Evolutionary conservation across 2,888 invertebrate species (phyloP).

Genomic region (Nezara viridula): DNA sequence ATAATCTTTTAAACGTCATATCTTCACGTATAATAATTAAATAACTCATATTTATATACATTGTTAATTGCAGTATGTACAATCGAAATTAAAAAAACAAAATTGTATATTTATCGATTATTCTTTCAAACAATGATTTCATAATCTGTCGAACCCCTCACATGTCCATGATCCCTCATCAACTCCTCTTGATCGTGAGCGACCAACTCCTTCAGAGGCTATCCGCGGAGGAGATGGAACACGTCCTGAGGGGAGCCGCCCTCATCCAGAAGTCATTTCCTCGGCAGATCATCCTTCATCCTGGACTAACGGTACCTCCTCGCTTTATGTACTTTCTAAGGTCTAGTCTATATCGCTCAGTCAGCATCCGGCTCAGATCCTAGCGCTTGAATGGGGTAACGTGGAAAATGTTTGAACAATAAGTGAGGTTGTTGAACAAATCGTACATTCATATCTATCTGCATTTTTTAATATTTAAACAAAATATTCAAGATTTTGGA

Average conservation of each 20-base stretch:
- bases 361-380: neutral
- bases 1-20: too few relatives aligned
- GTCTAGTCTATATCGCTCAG: neutral
- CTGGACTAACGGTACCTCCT: neutral
- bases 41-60: too few relatives aligned
- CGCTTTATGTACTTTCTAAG: constrained; percentile 7
- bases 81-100: too few relatives aligned
- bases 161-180: neutral
- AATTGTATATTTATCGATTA: too few relatives aligned
- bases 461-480: neutral
- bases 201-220: neutral
- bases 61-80: too few relatives aligned
- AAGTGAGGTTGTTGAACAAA: neutral
- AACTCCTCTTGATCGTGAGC: neutral
- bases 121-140: too few relatives aligned
- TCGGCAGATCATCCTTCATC: constrained; percentile 13
- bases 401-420: neutral
- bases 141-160: neutral
- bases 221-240: neutral
- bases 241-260: neutral
- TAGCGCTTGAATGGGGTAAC: neutral
- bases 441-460: neutral
- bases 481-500: too few relatives aligned
- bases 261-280: constrained; percentile 45
- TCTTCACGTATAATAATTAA: too few relatives aligned